Evolutionary conservation across 2,797 vertebrate genomes (phyloP).

Genomic region (Gobio occitaniae): DNA sequence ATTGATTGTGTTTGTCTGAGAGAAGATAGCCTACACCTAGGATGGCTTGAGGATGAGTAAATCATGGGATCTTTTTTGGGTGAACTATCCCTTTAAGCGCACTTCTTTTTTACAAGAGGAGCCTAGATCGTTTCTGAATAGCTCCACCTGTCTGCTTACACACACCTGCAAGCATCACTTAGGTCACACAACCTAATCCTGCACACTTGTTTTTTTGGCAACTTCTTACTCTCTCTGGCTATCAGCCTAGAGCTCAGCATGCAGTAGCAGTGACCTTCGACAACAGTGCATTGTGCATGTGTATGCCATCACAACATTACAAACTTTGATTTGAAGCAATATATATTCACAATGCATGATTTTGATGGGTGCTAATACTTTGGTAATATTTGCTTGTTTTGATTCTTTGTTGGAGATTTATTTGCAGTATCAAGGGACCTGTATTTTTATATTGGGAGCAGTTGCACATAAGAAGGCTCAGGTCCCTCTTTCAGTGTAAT

Average conservation of each 20-base stretch:
- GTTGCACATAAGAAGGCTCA: not conserved
- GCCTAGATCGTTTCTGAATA: conserved; percentile 68
- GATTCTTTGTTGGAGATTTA: no score
- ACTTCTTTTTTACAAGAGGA: not conserved
- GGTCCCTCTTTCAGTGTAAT: not conserved
- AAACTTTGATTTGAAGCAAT: no score
- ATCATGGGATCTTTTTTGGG: no score
- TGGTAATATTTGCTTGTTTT: no score
- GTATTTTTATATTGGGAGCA: no score
- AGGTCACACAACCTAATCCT: conserved; percentile 68
- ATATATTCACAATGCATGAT: no score
- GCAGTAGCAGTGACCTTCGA: conserved; percentile 19
- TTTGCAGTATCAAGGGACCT: no score
- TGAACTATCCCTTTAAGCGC: not conserved
- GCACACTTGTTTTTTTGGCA: conserved; percentile 51
- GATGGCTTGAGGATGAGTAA: no score
- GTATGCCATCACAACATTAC: no score
- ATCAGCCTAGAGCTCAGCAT: not conserved
- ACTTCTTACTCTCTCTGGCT: not conserved
- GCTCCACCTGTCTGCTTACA: conserved; percentile 54
- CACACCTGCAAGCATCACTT: conserved; percentile 21
- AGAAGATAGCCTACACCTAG: no score
- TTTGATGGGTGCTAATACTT: no score
- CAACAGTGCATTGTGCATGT: not conserved
- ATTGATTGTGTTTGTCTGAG: no score